Base-by-base conservation (phyloP, 2,888 invertebrate genomes). In the Phalera bucephala region DNA sequence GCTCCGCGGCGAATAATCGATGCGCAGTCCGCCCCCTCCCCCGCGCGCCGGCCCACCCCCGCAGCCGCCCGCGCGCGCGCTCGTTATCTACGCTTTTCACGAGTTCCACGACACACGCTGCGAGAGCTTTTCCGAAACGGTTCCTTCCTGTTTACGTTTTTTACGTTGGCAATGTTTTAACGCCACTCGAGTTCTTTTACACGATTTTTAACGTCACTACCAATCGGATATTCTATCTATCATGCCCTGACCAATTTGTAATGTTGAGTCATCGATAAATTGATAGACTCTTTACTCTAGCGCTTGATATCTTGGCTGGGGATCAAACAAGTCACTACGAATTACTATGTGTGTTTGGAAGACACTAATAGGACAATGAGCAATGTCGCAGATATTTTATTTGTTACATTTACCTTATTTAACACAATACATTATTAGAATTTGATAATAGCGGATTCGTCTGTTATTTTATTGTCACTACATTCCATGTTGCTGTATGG, bases 1-100 rank as follows among this genome's bases (percentile, higher is more conserved):
- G 66, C 70, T 71, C 65, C 64, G 53, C 77, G 78, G 58, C 79
- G 82, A 88, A 87, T 88, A 88, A 88, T 87, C 87, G 81, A 87
- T 86, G 80, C 75, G 67, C 72, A 71, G 69, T 64, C 71, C 72
- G 59, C 45, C 36, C 45, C 52, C 58, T 45, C 53, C 54, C 54
- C 57, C 55, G 49, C 57, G 54, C 52, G 3, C 5, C 17, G 3
- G 17, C 56, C 36, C 50, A 30, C 49, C 38, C 45, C 49, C 55
- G 45, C 55, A 52, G 48, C 57, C 49, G 43, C 48, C 66, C 74
- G 67, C 77, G 77, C 77, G 79, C 80, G 73, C 74, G 70, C 74
- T 75, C 64, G 67, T 76, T 78, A 71, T 73, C 73, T 71, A 71
- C 72, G 72, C 80, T 82, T 81, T 80, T 70, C 77, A 66, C 64